Conservation (phyloP, 2,797 vertebrate species). For the Sebastes variabilis region DNA sequence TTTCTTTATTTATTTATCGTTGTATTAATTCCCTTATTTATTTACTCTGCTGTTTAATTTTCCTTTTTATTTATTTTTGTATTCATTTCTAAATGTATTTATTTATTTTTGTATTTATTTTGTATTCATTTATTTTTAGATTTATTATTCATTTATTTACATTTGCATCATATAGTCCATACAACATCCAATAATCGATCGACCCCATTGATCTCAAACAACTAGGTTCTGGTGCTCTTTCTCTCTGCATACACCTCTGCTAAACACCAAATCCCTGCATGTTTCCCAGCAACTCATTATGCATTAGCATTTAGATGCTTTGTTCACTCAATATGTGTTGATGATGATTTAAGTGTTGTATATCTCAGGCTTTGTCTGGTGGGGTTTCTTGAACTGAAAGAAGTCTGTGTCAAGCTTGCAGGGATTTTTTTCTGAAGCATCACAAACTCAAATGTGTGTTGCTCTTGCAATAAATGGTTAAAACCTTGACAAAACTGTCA, state of each 20-base stretch:
- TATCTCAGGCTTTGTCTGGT: neutral
- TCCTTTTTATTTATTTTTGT: too few species aligned
- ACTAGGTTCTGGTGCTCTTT: neutral
- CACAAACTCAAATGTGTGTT: neutral
- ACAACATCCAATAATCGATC: neutral
- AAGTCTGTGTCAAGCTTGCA: constrained; percentile 4
- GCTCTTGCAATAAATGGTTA: neutral
- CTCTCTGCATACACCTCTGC: neutral
- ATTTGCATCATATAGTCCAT: neutral
- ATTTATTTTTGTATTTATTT: too few species aligned
- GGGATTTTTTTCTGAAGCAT: neutral
- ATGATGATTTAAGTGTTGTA: constrained; percentile 12
- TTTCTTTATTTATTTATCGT: too few species aligned
- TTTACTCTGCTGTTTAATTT: too few species aligned
- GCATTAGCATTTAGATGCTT: constrained; percentile 40
- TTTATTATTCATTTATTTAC: too few species aligned
- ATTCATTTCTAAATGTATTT: too few species aligned
- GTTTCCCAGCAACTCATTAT: neutral
- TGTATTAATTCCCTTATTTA: too few species aligned
- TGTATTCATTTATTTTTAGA: too few species aligned
- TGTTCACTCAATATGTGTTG: constrained; percentile 14
- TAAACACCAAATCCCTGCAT: neutral
- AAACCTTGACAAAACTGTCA: neutral
- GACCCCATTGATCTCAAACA: neutral
- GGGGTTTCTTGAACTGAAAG: neutral